Evolutionary conservation across 1,140 invertebrate genomes (phyloP).

Genomic region (Stegodyphus dumicola): DNA sequence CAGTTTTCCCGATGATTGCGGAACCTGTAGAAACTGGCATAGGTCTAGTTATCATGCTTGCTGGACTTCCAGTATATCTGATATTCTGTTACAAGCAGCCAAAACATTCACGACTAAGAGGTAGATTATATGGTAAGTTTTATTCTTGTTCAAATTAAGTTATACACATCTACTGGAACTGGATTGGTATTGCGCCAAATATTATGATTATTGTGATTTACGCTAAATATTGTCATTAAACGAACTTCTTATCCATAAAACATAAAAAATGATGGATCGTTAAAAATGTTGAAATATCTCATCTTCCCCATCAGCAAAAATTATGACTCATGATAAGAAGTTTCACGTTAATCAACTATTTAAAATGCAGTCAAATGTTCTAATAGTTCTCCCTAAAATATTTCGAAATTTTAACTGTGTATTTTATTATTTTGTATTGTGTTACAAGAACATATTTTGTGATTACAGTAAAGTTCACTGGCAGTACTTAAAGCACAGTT

Average conservation of each 20-base stretch:
- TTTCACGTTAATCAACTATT: no score
- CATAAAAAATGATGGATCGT: neutral
- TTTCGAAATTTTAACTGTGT: no score
- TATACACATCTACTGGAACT: neutral
- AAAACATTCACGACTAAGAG: neutral
- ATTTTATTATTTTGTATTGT: no score
- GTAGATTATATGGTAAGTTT: constrained; percentile 12
- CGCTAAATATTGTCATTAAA: neutral
- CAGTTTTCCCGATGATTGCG: constrained; percentile 70
- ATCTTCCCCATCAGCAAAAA: no score
- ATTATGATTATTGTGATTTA: neutral
- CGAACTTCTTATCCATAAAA: neutral
- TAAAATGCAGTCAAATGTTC: no score
- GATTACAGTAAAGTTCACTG: no score
- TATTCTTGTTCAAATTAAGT: neutral
- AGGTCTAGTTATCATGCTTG: constrained; percentile 67
- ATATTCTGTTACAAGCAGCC: constrained; percentile 64
- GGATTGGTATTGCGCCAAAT: neutral
- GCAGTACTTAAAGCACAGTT: no score
- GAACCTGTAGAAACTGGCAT: constrained; percentile 68
- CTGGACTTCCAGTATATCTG: constrained; percentile 72
- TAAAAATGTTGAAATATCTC: neutral
- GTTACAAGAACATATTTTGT: no score
- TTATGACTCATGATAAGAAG: no score
- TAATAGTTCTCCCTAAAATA: no score